Percentiles rank a stretch among this genome's conserved stretches.
These are phyloP conservation scores for Alcedo atthis DNA, from an alignment of 2,797 vertebrate species.

Conservation along the genomic window DNA sequence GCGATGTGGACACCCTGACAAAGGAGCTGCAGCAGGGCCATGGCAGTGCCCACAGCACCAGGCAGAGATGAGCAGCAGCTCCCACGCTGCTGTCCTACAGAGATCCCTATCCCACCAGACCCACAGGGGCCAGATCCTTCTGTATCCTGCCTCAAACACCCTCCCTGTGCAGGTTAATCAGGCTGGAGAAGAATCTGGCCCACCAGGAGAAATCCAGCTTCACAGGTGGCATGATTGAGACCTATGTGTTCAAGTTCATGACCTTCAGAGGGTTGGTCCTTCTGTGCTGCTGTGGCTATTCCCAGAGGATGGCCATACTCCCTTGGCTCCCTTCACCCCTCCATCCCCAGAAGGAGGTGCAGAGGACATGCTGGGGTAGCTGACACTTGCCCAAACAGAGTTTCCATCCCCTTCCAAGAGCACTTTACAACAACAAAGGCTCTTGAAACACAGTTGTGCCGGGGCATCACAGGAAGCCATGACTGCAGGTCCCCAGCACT, in stretches of 20 bases:
- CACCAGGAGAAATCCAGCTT: accelerated
- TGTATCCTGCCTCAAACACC: background rate
- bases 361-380: background rate
- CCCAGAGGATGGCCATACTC: background rate
- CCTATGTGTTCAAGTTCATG: background rate
- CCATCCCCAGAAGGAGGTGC: background rate
- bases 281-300: background rate
- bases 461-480: background rate
- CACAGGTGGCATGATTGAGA: background rate
- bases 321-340: background rate
- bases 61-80: background rate
- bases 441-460: background rate
- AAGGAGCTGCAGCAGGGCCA: background rate
- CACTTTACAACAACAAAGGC: background rate
- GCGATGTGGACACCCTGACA: accelerated
- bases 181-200: background rate
- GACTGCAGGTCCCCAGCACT: background rate
- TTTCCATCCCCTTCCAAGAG: background rate
- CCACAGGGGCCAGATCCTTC: background rate
- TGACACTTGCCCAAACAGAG: background rate
- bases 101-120: background rate
- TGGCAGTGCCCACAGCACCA: accelerated
- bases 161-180: background rate
- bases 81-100: accelerated
- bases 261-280: background rate